Evolutionary conservation across 1,140 invertebrate genomes (phyloP).

Genomic region (Zaprionus capensis): DNA sequence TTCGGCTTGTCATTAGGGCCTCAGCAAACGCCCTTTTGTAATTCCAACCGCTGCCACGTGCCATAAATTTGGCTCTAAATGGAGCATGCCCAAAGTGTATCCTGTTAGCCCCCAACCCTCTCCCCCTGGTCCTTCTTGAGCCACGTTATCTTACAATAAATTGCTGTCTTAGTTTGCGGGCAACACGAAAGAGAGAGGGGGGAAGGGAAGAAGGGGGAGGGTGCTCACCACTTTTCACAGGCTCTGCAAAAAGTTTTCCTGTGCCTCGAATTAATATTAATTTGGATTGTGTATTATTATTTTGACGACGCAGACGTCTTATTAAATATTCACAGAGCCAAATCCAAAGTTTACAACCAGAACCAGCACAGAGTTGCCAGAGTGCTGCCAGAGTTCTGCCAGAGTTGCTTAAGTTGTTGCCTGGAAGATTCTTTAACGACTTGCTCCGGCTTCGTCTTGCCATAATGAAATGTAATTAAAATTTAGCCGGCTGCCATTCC

Average conservation of each 20-base stretch:
- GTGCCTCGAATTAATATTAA: conserved; percentile 70
- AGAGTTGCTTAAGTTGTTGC: conserved; percentile 7
- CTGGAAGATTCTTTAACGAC: conserved; percentile 26
- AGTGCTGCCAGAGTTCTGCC: conserved; percentile 6
- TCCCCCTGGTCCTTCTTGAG: conserved; percentile 27
- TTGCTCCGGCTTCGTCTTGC: conserved; percentile 42
- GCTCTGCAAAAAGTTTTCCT: conserved; percentile 32
- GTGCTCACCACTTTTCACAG: conserved; percentile 10
- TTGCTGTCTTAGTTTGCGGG: conserved; percentile 71
- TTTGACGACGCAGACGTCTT: conserved; percentile 70
- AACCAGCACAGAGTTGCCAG: conserved; percentile 33
- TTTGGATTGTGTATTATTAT: conserved; percentile 73
- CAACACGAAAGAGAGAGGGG: too few relatives aligned
- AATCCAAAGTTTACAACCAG: conserved; percentile 60
- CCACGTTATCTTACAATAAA: conserved; percentile 74
- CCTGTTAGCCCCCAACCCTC: conserved; percentile 39
- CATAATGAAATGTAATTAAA: conserved; percentile 75
- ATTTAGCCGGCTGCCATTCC: conserved; percentile 47
- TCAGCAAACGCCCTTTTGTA: conserved; percentile 55
- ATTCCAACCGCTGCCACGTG: conserved; percentile 58
- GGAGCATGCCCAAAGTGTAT: conserved; percentile 61
- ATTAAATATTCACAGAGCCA: conserved; percentile 67
- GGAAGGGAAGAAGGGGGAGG: background rate
- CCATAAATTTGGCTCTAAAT: conserved; percentile 73
- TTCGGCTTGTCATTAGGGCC: conserved; percentile 54